phyloP scores from a whole-genome alignment of 2,888 invertebrate genomes.

The Gasteruption jaculator region DNA sequence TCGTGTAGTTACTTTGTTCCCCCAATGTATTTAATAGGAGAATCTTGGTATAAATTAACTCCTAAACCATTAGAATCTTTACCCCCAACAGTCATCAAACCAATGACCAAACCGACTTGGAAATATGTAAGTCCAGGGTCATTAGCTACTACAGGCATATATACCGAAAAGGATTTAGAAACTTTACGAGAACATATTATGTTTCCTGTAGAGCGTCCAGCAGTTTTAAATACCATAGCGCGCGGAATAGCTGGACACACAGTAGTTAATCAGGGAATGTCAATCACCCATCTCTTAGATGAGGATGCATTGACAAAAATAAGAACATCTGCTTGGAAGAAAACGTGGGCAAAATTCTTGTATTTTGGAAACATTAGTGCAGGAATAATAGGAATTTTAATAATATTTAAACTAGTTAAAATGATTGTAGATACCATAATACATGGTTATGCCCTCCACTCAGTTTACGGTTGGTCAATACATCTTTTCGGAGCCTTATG shows the following conservation, averaged over 20 bases:
- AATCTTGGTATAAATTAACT: conserved; percentile 23
- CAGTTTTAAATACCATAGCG: conserved; percentile 16
- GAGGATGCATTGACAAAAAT: no score
- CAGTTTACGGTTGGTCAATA: not conserved
- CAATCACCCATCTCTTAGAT: no score
- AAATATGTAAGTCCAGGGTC: conserved; percentile 18
- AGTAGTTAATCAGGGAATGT: no score
- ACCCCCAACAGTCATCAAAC: conserved; percentile 14
- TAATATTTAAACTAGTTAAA: no score
- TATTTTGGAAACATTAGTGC: no score
- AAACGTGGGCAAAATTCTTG: no score
- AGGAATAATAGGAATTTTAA: no score
- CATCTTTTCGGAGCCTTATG: not conserved
- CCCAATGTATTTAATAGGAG: conserved; percentile 21
- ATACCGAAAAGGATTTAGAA: conserved; percentile 15
- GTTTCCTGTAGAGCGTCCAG: conserved; percentile 17
- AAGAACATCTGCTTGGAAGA: no score
- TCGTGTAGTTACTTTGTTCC: conserved; percentile 23
- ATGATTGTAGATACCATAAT: no score
- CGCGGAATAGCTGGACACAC: conserved; percentile 12
- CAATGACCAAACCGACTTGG: conserved; percentile 18
- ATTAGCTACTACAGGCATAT: conserved; percentile 22
- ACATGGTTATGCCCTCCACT: no score
- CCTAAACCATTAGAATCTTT: conserved; percentile 13
- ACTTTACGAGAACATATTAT: conserved; percentile 18